Evolutionary conservation across 2,113 vertebrate species (phyloP).

Genomic region (Leptosomus discolor): DNA sequence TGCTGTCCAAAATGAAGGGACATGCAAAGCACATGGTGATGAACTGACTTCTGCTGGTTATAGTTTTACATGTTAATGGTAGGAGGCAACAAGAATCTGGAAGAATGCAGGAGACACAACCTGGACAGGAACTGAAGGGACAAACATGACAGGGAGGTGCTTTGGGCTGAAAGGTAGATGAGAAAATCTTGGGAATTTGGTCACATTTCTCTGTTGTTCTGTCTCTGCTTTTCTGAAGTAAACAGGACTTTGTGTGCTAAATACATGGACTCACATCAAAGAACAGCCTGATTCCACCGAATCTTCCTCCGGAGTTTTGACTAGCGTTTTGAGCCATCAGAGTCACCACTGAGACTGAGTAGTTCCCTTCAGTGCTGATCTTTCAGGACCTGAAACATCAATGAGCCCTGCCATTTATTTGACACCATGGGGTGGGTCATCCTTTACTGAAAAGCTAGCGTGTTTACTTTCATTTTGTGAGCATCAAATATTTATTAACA

Average conservation of each 20-base stretch:
- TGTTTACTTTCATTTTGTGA: not conserved
- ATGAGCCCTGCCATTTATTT: not conserved
- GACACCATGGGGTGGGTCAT: not conserved
- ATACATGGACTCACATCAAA: not conserved
- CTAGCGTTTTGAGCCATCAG: not conserved
- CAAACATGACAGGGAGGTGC: not conserved
- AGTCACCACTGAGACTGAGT: not conserved
- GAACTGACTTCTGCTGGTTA: not conserved
- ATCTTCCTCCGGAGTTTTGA: not conserved
- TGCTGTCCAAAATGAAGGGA: not conserved
- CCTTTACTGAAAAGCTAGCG: not conserved
- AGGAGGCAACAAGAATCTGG: not conserved
- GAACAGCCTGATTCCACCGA: not conserved
- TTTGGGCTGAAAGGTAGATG: not conserved
- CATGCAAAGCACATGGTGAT: rapidly evolving
- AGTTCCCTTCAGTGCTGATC: not conserved
- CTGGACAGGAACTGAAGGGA: not conserved
- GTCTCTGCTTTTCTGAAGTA: not conserved
- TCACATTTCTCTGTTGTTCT: not conserved
- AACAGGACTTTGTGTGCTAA: not conserved
- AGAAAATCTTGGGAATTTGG: not conserved
- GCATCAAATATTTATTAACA: not conserved
- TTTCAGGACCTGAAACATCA: not conserved
- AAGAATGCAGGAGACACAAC: not conserved
- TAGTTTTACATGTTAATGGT: not conserved